A percentile compares a stretch with the other conserved stretches of the same genome.
Evolutionary conservation across 2,113 vertebrate species (phyloP).

Genomic region (Trinectes maculatus): DNA sequence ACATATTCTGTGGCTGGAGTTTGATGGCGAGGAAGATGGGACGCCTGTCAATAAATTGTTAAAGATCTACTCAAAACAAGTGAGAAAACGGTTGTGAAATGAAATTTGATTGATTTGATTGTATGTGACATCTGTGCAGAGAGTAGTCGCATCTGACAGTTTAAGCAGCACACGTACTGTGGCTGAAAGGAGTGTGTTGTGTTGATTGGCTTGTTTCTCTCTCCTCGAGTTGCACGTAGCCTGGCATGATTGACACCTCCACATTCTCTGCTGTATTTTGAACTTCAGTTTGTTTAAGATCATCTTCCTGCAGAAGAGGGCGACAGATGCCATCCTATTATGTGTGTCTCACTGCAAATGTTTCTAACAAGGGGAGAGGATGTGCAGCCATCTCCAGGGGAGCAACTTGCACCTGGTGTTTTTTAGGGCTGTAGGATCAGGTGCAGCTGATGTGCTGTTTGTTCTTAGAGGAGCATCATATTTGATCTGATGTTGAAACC

Average conservation of each 20-base stretch:
- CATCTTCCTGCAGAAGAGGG: not conserved
- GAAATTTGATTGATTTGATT: not conserved
- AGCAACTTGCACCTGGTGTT: conserved; percentile 6
- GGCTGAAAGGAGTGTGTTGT: not conserved
- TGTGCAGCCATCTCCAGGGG: conserved; percentile 6
- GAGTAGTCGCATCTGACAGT: not conserved
- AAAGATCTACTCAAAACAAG: conserved; percentile 94
- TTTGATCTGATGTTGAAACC: not conserved
- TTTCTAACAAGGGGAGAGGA: not conserved
- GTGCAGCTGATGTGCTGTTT: conserved; percentile 18
- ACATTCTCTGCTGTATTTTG: not conserved
- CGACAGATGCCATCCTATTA: conserved; percentile 19
- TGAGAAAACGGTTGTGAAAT: conserved; percentile 38
- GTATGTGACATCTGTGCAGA: not conserved
- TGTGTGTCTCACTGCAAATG: conserved; percentile 9
- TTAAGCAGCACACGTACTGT: no score
- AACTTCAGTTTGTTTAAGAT: not conserved
- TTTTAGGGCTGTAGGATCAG: not conserved
- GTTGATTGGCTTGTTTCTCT: not conserved
- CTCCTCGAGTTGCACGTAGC: not conserved
- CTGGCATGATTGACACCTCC: no score
- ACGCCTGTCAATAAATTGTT: conserved; percentile 89
- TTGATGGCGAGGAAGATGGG: conserved; percentile 90
- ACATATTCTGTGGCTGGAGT: conserved; percentile 91
- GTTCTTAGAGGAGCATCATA: not conserved